Evolutionary conservation across 1,140 invertebrate species (phyloP).

Genomic region (Archivesica marissinica): DNA sequence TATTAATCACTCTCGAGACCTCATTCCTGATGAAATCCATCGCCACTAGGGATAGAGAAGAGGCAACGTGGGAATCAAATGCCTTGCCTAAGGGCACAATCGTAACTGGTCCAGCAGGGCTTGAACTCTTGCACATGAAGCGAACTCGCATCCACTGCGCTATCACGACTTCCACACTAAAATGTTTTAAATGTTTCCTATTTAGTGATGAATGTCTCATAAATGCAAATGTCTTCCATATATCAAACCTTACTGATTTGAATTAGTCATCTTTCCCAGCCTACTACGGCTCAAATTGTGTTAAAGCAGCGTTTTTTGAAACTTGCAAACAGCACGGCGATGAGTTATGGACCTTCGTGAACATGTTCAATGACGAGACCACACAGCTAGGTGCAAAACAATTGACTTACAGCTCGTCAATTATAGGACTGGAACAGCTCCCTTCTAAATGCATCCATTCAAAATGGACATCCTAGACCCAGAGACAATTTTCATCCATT

Average conservation of each 20-base stretch:
- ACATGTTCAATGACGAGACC: constrained; percentile 9
- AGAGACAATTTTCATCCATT: constrained; percentile 38
- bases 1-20: no score
- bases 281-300: constrained; percentile 40
- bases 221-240: constrained; percentile 32
- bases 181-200: not conserved
- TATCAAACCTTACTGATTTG: constrained; percentile 16
- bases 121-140: no score
- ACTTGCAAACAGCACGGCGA: constrained; percentile 1
- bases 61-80: no score
- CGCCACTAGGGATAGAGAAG: no score
- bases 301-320: constrained; percentile 21
- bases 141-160: no score
- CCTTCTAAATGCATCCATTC: constrained; percentile 19
- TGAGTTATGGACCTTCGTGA: constrained; percentile 11
- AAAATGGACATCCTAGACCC: constrained; percentile 41
- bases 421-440: not conserved
- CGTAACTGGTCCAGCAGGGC: no score
- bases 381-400: constrained; percentile 52
- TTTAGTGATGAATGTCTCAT: constrained; percentile 17
- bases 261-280: constrained; percentile 37
- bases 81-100: no score
- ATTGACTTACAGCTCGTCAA: constrained; percentile 19
- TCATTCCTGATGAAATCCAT: no score
- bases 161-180: no score